These are phyloP conservation scores for Coendou prehensilis DNA, from an alignment of 2,797 vertebrate genomes.

Conservation along the genomic window DNA sequence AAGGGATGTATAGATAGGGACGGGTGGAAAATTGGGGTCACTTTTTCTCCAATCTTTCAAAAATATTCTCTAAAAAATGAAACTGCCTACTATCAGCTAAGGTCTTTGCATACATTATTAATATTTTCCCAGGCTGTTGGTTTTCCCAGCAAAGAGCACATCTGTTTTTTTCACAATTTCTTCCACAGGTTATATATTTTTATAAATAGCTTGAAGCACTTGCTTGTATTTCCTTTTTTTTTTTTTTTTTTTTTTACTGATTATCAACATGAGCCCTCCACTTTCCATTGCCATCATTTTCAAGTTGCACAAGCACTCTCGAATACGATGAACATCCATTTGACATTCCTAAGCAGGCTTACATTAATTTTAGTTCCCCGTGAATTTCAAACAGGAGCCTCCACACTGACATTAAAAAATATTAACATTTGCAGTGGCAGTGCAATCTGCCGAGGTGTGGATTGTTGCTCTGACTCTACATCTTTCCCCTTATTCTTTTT, in stretches of 20 bases:
- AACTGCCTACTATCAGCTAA: not conserved
- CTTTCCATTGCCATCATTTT: constrained; percentile 46
- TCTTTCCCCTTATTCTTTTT: constrained; percentile 74
- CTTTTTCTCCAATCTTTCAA: not conserved
- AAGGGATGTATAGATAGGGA: not conserved
- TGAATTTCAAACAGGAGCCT: constrained; percentile 78
- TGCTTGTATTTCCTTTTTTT: not conserved
- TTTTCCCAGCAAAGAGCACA: not conserved
- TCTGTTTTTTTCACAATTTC: not conserved
- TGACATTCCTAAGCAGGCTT: constrained; percentile 73
- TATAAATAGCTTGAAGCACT: constrained; percentile 28
- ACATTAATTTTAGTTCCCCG: constrained; percentile 76
- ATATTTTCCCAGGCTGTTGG: not conserved
- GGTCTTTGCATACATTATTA: not conserved
- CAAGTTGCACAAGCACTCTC: not conserved
- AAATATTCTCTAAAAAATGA: not conserved
- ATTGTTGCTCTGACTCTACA: constrained; percentile 56
- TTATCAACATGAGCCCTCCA: not conserved
- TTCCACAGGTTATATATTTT: constrained; percentile 15
- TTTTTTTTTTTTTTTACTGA: not conserved
- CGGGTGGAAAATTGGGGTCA: not conserved
- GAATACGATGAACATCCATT: constrained; percentile 4
- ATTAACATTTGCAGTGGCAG: constrained; percentile 42
- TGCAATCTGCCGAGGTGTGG: constrained; percentile 46
- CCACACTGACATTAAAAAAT: constrained; percentile 61